These are phyloP conservation scores for Entelurus aequoreus DNA, from an alignment of 2,113 vertebrate species.

Conservation along the genomic window DNA sequence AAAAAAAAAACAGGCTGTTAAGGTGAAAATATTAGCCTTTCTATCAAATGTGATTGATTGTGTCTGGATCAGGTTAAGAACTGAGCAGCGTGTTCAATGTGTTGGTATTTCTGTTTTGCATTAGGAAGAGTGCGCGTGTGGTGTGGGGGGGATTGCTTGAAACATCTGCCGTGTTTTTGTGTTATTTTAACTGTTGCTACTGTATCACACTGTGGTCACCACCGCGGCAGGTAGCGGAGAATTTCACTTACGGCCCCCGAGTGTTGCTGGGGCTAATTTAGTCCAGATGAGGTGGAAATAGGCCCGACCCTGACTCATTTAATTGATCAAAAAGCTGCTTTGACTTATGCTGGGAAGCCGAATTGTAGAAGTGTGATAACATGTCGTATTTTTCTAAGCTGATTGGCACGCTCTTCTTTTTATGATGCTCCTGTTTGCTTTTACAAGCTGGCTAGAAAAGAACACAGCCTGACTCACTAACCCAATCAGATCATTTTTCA, in stretches of 20 bases:
- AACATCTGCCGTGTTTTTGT: conserved; percentile 68
- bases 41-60: conserved; percentile 25
- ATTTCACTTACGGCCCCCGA: conserved; percentile 57
- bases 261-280: conserved; percentile 67
- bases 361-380: conserved; percentile 32
- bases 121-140: conserved; percentile 38
- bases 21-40: conserved; percentile 13
- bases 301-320: conserved; percentile 60
- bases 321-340: conserved; percentile 53
- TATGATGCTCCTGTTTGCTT: conserved; percentile 21
- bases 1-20: conserved; percentile 15
- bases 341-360: conserved; percentile 29
- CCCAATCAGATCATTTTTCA: conserved; percentile 2
- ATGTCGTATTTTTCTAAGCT: conserved; percentile 18
- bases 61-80: conserved; percentile 30
- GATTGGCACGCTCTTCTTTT: conserved; percentile 27
- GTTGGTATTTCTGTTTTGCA: conserved; percentile 61
- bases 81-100: conserved; percentile 27
- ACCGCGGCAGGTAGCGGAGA: conserved; percentile 68
- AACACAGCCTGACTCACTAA: conserved; percentile 11
- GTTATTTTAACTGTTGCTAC: conserved; percentile 75
- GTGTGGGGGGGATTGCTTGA: conserved; percentile 34
- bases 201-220: conserved; percentile 71
- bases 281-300: conserved; percentile 71
- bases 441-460: conserved; percentile 16